Evolutionary conservation across 2,797 vertebrate species (phyloP).

Genomic region (Octomys mimax): DNA sequence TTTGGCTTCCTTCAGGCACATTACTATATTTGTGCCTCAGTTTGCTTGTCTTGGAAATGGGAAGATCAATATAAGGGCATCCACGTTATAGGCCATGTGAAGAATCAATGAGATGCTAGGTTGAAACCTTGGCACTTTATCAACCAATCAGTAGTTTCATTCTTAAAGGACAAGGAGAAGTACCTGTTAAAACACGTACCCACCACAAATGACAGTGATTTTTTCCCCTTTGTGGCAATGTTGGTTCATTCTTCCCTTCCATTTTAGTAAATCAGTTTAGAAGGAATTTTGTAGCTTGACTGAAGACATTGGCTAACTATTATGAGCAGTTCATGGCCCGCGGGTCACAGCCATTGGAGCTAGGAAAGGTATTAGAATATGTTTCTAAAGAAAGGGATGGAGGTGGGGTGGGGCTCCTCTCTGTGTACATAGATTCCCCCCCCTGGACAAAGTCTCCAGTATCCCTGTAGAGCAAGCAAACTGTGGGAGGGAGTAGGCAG

Average conservation of each 20-base stretch:
- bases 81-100: neutral
- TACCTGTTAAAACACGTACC: neutral
- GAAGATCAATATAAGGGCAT: too few relatives aligned
- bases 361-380: neutral
- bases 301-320: neutral
- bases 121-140: neutral
- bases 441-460: neutral
- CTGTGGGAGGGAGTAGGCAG: neutral
- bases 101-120: too few relatives aligned
- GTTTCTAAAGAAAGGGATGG: neutral
- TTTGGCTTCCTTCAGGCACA: rapidly evolving
- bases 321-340: neutral
- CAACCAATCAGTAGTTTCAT: neutral
- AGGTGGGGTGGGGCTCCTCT: neutral
- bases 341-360: neutral
- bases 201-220: neutral
- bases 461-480: neutral
- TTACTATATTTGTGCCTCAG: rapidly evolving
- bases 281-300: neutral
- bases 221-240: neutral
- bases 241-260: neutral
- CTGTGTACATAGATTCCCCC: neutral
- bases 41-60: neutral
- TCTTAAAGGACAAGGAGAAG: too few relatives aligned
- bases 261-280: constrained; percentile 15